Percentiles rank a stretch among this genome's conserved stretches.
Evolutionary conservation across 1,140 invertebrate genomes (phyloP).

Genomic region (Brachionus angularis): DNA sequence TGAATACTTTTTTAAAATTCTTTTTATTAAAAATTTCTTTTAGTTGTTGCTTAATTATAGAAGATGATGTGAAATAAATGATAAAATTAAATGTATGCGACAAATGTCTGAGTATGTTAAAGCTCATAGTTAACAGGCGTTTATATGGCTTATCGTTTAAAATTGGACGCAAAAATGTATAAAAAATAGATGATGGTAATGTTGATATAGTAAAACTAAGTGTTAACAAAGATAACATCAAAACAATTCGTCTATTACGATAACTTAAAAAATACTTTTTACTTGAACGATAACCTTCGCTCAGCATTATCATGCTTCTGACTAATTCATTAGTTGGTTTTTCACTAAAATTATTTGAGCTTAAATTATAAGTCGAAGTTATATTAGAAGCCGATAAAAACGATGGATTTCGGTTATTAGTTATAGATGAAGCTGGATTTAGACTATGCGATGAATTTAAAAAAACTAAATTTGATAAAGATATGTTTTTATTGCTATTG

Average conservation of each 20-base stretch:
- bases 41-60: conserved; percentile 32
- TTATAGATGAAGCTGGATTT: too few relatives aligned
- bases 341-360: conserved; percentile 1
- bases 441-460: not conserved
- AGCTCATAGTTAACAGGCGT: conserved; percentile 20
- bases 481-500: conserved; percentile 38
- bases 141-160: conserved; percentile 36
- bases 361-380: not conserved
- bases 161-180: conserved; percentile 40
- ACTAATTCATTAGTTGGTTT: too few relatives aligned
- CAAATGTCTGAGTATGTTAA: conserved; percentile 21
- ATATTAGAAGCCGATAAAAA: conserved; percentile 18
- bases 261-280: conserved; percentile 15
- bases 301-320: not conserved
- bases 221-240: conserved; percentile 32
- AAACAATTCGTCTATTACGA: conserved; percentile 26
- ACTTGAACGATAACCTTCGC: conserved; percentile 12
- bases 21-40: conserved; percentile 33
- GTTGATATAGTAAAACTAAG: conserved; percentile 32
- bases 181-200: conserved; percentile 42
- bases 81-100: conserved; percentile 43
- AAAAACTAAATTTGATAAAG: conserved; percentile 7
- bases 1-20: conserved; percentile 9
- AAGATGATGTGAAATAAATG: conserved; percentile 41
- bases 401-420: not conserved